These are phyloP conservation scores for Embiotoca jacksoni DNA, from an alignment of 2,113 vertebrate species.

Conservation along the genomic window DNA sequence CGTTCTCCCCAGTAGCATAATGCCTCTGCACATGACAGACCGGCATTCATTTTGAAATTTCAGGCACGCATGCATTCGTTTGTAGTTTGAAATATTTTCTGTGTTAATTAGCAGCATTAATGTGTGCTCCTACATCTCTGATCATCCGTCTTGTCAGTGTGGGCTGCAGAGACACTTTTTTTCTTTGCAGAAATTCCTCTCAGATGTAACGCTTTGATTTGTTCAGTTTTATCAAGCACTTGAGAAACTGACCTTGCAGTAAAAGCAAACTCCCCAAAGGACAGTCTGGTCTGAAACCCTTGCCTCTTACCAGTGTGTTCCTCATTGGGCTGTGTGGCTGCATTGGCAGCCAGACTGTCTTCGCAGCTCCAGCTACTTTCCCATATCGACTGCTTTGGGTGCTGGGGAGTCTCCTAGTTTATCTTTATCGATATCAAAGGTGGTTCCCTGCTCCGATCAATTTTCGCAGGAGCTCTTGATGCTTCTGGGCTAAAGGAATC, in stretches of 20 bases:
- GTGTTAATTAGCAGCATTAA: slow-evolving; percentile 68
- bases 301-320: slow-evolving; percentile 41
- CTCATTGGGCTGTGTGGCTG: slow-evolving; percentile 22
- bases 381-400: slow-evolving; percentile 47
- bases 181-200: slow-evolving; percentile 50
- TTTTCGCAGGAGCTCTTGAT: slow-evolving; percentile 68
- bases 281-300: slow-evolving; percentile 58
- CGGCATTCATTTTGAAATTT: slow-evolving; percentile 40
- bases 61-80: slow-evolving; percentile 30
- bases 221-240: slow-evolving; percentile 62
- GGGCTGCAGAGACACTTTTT: slow-evolving; percentile 46
- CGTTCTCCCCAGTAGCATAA: not conserved
- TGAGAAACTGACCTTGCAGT: slow-evolving; percentile 68
- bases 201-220: slow-evolving; percentile 72
- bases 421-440: slow-evolving; percentile 72
- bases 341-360: slow-evolving; percentile 57
- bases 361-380: slow-evolving; percentile 54
- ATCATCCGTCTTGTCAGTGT: slow-evolving; percentile 62
- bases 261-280: slow-evolving; percentile 59
- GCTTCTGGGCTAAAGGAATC: slow-evolving; percentile 72
- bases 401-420: slow-evolving; percentile 60
- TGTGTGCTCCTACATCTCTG: slow-evolving; percentile 58
- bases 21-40: not conserved
- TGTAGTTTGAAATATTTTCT: slow-evolving; percentile 69
- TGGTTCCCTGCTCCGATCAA: slow-evolving; percentile 73